Conservation (phyloP, 2,888 invertebrate species). For the Chrysotoxum bicinctum region DNA sequence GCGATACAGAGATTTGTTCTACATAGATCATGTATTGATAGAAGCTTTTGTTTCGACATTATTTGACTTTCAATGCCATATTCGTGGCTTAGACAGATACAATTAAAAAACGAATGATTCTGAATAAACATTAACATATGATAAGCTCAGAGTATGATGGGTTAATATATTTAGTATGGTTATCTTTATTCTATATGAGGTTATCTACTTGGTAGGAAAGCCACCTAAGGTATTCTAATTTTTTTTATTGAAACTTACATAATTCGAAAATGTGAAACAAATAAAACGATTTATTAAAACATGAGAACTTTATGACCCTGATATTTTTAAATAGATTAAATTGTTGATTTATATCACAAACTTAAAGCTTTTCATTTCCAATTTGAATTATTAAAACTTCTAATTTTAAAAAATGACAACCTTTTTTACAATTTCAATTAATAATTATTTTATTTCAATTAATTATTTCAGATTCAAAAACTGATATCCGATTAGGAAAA, state of each 20-base stretch:
- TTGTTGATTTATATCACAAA: neutral
- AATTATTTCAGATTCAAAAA: slow-evolving; percentile 58
- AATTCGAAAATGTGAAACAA: neutral
- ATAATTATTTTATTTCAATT: slow-evolving; percentile 11
- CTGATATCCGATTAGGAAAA: slow-evolving; percentile 7
- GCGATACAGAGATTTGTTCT: slow-evolving; percentile 32
- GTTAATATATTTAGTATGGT: neutral
- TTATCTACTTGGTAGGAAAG: neutral
- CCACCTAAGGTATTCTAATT: neutral
- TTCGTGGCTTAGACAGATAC: neutral
- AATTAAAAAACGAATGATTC: neutral
- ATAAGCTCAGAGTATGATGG: neutral
- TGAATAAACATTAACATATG: neutral
- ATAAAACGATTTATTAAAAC: neutral
- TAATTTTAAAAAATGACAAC: neutral
- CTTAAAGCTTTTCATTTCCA: neutral
- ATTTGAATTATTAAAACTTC: neutral
- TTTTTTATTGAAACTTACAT: neutral
- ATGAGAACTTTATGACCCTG: neutral
- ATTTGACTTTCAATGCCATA: slow-evolving; percentile 24
- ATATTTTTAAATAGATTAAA: neutral
- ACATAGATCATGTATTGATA: neutral
- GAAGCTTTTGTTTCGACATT: neutral
- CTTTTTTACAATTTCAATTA: neutral
- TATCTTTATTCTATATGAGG: neutral